Evolutionary conservation across 2,888 invertebrate species (phyloP).

Genomic region (Apodemia duryi): DNA sequence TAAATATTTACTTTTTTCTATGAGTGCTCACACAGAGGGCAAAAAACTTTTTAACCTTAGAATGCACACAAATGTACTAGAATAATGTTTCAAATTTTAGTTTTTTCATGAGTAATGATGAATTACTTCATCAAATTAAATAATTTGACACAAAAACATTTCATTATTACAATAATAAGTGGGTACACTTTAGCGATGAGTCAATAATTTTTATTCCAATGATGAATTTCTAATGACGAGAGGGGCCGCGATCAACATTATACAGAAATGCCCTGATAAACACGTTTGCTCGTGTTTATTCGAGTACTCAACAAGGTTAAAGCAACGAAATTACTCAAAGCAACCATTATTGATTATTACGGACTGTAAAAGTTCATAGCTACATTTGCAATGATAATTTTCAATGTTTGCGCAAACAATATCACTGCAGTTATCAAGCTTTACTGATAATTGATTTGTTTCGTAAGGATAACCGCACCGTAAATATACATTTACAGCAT

Average conservation of each 20-base stretch:
- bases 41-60: no score
- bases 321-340: background rate
- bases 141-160: no score
- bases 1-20: no score
- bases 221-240: background rate
- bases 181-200: background rate
- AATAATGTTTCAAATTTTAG: no score
- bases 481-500: no score
- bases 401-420: background rate
- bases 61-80: no score
- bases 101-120: no score
- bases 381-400: background rate
- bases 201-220: background rate
- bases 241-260: background rate
- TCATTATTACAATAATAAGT: no score
- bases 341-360: background rate
- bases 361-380: slow-evolving; percentile 1
- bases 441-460: background rate
- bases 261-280: background rate
- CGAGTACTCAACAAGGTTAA: background rate
- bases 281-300: background rate
- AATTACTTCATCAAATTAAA: no score
- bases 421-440: background rate
- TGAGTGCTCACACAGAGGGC: no score
- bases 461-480: background rate